Evolutionary conservation across 2,797 vertebrate species (phyloP).

Genomic region (Tapera naevia): DNA sequence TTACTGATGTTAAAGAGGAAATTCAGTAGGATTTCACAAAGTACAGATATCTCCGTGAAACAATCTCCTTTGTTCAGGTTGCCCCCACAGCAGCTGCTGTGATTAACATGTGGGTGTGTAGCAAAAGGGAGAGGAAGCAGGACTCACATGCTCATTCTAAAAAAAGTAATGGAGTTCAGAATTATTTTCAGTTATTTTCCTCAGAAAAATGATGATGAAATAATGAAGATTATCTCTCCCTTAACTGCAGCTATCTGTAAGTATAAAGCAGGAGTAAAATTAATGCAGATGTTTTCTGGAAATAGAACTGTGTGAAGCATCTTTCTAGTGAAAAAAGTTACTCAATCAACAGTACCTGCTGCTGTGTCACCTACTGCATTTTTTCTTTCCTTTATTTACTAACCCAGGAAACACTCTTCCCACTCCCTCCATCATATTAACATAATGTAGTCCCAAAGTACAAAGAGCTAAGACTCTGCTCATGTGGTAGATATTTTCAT

Average conservation of each 20-base stretch:
- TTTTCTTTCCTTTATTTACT: background rate
- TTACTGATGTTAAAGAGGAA: constrained; percentile 24
- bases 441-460: background rate
- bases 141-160: background rate
- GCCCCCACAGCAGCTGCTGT: background rate
- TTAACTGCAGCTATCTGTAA: background rate
- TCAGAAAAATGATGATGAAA: background rate
- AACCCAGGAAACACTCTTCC: background rate
- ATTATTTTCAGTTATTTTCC: background rate
- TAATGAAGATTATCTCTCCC: background rate
- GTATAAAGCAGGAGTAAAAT: background rate
- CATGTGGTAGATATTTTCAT: background rate
- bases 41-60: background rate
- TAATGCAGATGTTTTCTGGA: background rate
- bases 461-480: background rate
- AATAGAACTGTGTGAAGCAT: background rate
- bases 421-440: rapidly evolving
- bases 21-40: background rate
- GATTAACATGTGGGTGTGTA: background rate
- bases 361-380: background rate
- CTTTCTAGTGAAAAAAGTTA: background rate
- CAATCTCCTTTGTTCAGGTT: background rate
- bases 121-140: background rate
- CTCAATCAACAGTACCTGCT: too few relatives aligned
- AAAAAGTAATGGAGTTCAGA: background rate